Evolutionary conservation across 30 jellyfish, hydroid and myxozoan species (phyloP).

Genomic region (Mastigias papua): DNA sequence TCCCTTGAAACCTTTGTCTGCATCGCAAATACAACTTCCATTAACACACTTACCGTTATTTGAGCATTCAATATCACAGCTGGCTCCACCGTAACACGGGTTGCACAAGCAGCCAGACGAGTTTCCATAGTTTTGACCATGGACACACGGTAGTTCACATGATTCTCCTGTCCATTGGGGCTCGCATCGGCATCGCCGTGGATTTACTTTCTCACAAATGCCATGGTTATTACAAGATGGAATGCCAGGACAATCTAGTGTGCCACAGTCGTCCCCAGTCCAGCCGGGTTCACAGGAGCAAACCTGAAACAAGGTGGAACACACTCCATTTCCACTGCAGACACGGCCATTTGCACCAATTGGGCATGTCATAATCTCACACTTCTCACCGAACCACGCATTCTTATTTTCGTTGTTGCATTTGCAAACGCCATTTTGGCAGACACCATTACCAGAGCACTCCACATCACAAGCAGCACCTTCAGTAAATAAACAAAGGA

Average conservation of each 20-base stretch:
- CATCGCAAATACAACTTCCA: conserved; percentile 66
- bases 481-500: too few relatives aligned
- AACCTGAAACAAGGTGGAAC: conserved; percentile 21
- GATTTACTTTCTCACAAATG: conserved; percentile 58
- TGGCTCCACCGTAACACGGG: conserved; percentile 70
- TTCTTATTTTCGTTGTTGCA: conserved; percentile 47
- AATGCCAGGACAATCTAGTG: conserved; percentile 66
- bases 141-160: conserved; percentile 45
- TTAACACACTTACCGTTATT: conserved; percentile 61
- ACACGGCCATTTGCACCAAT: conserved; percentile 31
- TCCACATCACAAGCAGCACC: conserved; percentile 68
- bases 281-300: conserved; percentile 77
- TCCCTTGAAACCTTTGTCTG: conserved; percentile 67
- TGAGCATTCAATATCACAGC: conserved; percentile 62
- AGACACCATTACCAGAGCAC: conserved; percentile 70
- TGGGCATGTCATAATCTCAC: conserved; percentile 69
- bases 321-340: conserved; percentile 67
- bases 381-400: conserved; percentile 74
- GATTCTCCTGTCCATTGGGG: conserved; percentile 76
- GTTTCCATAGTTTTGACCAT: conserved; percentile 64
- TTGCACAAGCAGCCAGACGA: conserved; percentile 68
- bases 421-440: conserved; percentile 47
- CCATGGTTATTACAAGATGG: conserved; percentile 61
- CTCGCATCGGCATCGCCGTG: conserved; percentile 68
- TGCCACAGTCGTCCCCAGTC: conserved; percentile 75